These are phyloP conservation scores for Seira musarum DNA, from an alignment of 2,888 invertebrate genomes.

Conservation along the genomic window DNA sequence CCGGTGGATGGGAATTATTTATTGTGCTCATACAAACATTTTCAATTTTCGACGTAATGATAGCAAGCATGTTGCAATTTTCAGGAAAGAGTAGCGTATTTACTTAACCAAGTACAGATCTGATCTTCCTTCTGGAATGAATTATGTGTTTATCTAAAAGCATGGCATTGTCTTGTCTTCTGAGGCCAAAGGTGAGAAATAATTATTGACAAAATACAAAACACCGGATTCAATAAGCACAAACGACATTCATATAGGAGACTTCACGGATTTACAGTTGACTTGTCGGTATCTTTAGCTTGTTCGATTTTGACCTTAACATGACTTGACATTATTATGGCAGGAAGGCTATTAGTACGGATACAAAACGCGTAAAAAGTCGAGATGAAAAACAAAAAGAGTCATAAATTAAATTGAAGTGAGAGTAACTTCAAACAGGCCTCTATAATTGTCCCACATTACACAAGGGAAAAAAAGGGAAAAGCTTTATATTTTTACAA, in stretches of 20 bases:
- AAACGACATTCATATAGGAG: neutral
- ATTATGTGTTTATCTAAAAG: constrained; percentile 52
- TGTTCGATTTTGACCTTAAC: constrained; percentile 26
- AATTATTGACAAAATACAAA: too few relatives aligned
- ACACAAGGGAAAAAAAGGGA: too few relatives aligned
- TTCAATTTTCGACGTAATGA: too few relatives aligned
- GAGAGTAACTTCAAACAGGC: too few relatives aligned
- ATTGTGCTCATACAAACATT: too few relatives aligned
- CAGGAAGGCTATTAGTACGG: constrained; percentile 52
- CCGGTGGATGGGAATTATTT: too few relatives aligned
- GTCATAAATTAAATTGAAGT: constrained; percentile 45
- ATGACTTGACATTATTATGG: constrained; percentile 55
- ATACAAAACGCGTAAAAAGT: too few relatives aligned
- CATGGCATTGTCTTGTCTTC: constrained; percentile 42
- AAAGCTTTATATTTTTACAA: too few relatives aligned
- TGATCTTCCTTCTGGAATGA: constrained; percentile 42
- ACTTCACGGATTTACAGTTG: constrained; percentile 40
- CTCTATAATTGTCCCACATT: too few relatives aligned
- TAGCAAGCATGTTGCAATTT: too few relatives aligned
- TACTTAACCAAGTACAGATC: too few relatives aligned
- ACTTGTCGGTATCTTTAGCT: constrained; percentile 40
- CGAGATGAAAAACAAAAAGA: constrained; percentile 30
- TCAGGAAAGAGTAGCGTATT: too few relatives aligned
- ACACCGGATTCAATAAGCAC: neutral
- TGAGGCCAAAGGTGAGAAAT: constrained; percentile 47